phyloP scores from a whole-genome alignment of 2,888 invertebrate species.

The Eristalis intricaria region DNA sequence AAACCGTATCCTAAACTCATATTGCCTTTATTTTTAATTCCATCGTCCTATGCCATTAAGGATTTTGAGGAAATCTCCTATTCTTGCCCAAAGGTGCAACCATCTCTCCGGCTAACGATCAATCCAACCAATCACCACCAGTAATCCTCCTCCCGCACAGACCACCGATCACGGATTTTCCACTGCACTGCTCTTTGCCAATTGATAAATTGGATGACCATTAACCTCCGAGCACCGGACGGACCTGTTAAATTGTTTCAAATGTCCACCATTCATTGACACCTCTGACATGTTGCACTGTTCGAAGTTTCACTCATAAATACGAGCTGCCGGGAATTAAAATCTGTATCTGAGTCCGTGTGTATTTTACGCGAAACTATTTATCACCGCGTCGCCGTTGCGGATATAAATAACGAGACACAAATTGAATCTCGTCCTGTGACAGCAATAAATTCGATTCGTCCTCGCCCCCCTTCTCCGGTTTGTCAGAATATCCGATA shows the following conservation, averaged over 20 bases:
- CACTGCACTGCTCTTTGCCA: too few species aligned
- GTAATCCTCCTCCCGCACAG: too few species aligned
- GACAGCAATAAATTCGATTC: conserved; percentile 70
- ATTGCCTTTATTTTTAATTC: too few species aligned
- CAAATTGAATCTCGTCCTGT: conserved; percentile 71
- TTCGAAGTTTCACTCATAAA: not conserved
- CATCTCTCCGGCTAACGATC: too few species aligned
- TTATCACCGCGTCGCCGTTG: conserved; percentile 65
- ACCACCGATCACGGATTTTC: too few species aligned
- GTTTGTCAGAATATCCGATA: conserved; percentile 7
- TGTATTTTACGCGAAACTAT: conserved; percentile 52
- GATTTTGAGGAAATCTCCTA: too few species aligned
- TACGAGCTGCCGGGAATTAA: not conserved
- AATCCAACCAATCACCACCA: too few species aligned
- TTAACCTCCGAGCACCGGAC: not conserved
- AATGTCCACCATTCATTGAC: not conserved
- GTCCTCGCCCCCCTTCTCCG: not conserved
- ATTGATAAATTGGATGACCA: too few species aligned
- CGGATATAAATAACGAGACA: conserved; percentile 70
- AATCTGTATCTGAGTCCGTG: not conserved
- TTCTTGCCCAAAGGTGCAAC: too few species aligned
- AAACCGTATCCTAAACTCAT: too few species aligned
- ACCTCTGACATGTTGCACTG: not conserved
- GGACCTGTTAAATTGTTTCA: not conserved
- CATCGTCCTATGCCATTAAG: too few species aligned